A percentile compares a stretch with the other conserved stretches of the same genome.
Evolutionary conservation across 2,888 invertebrate genomes (phyloP).

Genomic region (Lithophane socia): DNA sequence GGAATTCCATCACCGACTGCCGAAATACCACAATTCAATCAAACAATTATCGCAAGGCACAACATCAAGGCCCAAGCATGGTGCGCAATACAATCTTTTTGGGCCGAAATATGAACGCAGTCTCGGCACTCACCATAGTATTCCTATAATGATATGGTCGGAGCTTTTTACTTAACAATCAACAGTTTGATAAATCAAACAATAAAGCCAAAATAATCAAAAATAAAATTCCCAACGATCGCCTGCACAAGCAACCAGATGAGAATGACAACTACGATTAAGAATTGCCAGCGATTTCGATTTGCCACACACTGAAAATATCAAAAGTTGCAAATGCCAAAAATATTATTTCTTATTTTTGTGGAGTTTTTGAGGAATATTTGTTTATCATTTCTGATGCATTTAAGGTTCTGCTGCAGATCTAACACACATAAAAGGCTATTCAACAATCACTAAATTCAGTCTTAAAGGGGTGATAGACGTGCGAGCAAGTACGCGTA

Average conservation of each 20-base stretch:
- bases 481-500: no score
- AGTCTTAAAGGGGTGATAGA: no score
- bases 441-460: not conserved
- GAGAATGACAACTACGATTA: constrained; percentile 76
- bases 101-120: constrained; percentile 39
- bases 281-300: constrained; percentile 29
- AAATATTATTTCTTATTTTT: not conserved
- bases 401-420: not conserved
- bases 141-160: constrained; percentile 67
- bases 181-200: constrained; percentile 69
- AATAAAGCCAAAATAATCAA: constrained; percentile 77
- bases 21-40: constrained; percentile 75
- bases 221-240: constrained; percentile 76
- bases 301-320: constrained; percentile 14
- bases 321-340: not conserved
- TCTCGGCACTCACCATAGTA: constrained; percentile 78
- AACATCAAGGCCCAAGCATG: constrained; percentile 73
- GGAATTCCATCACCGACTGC: constrained; percentile 96
- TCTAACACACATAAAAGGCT: not conserved
- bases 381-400: not conserved
- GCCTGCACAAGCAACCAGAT: constrained; percentile 76
- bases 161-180: constrained; percentile 62
- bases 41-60: constrained; percentile 66
- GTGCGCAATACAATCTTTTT: constrained; percentile 66
- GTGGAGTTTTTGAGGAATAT: not conserved